Evolutionary conservation across 1,140 invertebrate genomes (phyloP).

Genomic region (Hydropsyche tenuis): DNA sequence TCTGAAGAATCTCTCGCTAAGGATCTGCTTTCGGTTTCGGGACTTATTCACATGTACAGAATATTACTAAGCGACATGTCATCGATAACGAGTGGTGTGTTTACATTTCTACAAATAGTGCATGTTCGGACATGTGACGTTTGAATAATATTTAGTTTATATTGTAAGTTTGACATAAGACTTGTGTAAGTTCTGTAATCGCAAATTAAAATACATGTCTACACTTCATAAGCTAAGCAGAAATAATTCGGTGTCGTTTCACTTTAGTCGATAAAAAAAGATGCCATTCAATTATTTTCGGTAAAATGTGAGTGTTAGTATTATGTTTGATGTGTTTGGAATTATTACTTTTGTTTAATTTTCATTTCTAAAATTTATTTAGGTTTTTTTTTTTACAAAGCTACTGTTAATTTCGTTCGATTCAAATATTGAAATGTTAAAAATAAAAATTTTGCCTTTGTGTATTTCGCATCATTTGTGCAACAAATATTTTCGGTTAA

Average conservation of each 20-base stretch:
- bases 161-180: conserved; percentile 31
- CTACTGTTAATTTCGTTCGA: conserved; percentile 12
- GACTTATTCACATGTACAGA: conserved; percentile 33
- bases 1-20: conserved; percentile 15
- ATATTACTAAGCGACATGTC: not conserved
- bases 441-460: conserved; percentile 16
- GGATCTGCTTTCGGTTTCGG: conserved; percentile 29
- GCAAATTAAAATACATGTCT: not conserved
- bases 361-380: not conserved
- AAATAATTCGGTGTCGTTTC: not conserved
- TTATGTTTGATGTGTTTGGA: conserved; percentile 41
- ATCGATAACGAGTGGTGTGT: conserved; percentile 30
- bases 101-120: conserved; percentile 26
- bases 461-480: not conserved
- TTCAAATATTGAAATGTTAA: not conserved
- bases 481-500: conserved; percentile 8
- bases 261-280: conserved; percentile 40
- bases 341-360: conserved; percentile 11
- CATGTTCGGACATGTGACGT: conserved; percentile 23
- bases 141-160: conserved; percentile 35
- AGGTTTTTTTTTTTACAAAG: not conserved
- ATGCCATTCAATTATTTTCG: conserved; percentile 45
- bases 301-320: conserved; percentile 45
- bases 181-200: not conserved
- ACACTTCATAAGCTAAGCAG: not conserved